These are phyloP conservation scores for Herpetotheres cachinnans DNA, from an alignment of 2,113 vertebrate genomes.

Conservation along the genomic window DNA sequence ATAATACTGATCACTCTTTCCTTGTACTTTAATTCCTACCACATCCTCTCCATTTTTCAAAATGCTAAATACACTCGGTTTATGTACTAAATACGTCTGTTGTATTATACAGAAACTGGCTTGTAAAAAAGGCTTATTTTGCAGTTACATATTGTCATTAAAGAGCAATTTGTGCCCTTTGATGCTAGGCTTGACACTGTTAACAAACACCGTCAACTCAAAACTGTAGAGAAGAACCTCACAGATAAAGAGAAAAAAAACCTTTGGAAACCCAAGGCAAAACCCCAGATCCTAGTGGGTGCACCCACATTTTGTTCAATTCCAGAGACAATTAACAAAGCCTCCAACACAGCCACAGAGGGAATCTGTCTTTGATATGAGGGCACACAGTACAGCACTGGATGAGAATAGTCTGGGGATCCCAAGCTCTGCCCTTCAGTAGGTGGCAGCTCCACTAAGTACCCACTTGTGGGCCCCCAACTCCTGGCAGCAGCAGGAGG, in stretches of 20 bases:
- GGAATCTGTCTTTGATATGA: fast-evolving
- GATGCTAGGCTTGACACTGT: not conserved
- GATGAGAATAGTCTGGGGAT: not conserved
- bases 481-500: not conserved
- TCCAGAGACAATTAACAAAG: not conserved
- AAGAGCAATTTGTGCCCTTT: not conserved
- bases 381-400: fast-evolving
- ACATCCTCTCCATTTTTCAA: not conserved
- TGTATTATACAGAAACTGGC: not conserved
- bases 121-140: not conserved
- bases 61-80: not conserved
- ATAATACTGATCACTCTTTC: not conserved
- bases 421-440: not conserved
- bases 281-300: not conserved
- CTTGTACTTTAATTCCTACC: not conserved
- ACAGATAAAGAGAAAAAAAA: not conserved
- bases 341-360: not conserved
- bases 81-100: not conserved
- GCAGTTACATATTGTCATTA: not conserved
- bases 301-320: not conserved
- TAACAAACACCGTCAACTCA: not conserved
- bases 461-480: fast-evolving
- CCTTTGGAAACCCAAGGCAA: not conserved
- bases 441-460: fast-evolving
- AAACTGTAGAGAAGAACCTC: not conserved